Conservation (phyloP, 2,888 invertebrate species). For the Drosophila hawaiiensis region DNA sequence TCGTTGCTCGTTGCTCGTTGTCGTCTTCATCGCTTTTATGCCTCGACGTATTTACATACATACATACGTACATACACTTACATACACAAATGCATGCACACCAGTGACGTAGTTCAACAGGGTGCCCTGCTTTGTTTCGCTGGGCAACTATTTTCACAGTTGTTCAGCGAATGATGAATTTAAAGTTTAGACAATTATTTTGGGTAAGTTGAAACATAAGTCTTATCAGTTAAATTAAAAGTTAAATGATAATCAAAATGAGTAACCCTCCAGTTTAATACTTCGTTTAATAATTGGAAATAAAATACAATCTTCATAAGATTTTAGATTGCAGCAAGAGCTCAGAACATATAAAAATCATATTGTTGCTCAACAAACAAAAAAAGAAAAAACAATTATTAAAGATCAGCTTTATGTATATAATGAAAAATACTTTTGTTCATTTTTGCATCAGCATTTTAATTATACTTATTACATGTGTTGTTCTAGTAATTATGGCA, state of each 20-base stretch:
- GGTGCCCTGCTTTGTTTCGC: not conserved
- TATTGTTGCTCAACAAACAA: not conserved
- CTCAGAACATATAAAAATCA: not conserved
- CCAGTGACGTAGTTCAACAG: conserved; percentile 32
- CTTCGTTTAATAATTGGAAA: not conserved
- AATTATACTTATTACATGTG: not conserved
- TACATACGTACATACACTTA: conserved; percentile 37
- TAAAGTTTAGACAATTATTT: not conserved
- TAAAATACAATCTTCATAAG: not conserved
- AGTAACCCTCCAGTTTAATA: not conserved
- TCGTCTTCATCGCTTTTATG: conserved; percentile 43
- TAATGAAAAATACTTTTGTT: not conserved
- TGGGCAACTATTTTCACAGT: not conserved
- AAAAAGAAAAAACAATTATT: not conserved
- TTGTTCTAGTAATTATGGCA: not conserved
- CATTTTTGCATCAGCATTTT: not conserved
- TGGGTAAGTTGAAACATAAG: not conserved
- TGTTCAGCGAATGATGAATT: not conserved
- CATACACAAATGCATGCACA: conserved; percentile 44
- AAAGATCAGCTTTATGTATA: not conserved
- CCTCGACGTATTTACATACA: conserved; percentile 26
- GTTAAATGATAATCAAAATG: not conserved
- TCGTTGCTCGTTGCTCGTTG: conserved; percentile 30
- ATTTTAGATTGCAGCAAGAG: not conserved
- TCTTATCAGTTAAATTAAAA: not conserved